Conservation (phyloP, 1,140 invertebrate genomes). For the Pollicipes pollicipes region DNA sequence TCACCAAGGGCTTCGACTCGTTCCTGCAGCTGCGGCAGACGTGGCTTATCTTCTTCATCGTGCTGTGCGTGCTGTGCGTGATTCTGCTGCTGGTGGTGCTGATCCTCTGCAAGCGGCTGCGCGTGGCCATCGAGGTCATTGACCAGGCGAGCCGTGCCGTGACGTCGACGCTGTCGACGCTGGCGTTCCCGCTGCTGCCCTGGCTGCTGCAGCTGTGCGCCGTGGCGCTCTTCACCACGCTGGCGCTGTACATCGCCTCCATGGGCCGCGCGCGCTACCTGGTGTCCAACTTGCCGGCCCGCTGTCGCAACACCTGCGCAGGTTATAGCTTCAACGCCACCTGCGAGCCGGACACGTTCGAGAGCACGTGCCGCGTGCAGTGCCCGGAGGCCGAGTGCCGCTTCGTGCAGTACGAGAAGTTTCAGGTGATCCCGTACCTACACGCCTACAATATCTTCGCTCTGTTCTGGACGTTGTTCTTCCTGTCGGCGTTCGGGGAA, state of each 20-base stretch:
- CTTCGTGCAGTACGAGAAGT: slow-evolving; percentile 1
- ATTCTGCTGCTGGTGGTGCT: slow-evolving; percentile 58
- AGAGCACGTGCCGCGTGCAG: background rate
- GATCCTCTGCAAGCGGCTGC: slow-evolving; percentile 63
- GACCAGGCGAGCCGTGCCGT: slow-evolving; percentile 71
- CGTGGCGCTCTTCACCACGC: slow-evolving; percentile 47
- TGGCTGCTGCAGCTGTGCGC: slow-evolving; percentile 60
- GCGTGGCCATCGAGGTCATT: slow-evolving; percentile 76
- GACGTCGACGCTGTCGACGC: slow-evolving; percentile 55
- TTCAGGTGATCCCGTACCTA: slow-evolving; percentile 17
- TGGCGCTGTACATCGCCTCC: slow-evolving; percentile 49
- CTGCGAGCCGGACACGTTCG: background rate
- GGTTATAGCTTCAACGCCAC: background rate
- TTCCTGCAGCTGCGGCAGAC: slow-evolving; percentile 38
- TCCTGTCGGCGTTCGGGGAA: slow-evolving; percentile 71
- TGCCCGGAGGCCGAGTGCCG: slow-evolving; percentile 3
- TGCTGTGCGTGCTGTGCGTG: slow-evolving; percentile 39
- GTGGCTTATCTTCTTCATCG: slow-evolving; percentile 55
- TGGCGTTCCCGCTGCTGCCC: slow-evolving; percentile 80
- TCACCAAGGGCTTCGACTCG: slow-evolving; percentile 30
- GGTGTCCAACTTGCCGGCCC: slow-evolving; percentile 22
- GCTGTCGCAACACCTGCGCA: background rate
- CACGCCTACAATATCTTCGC: slow-evolving; percentile 65
- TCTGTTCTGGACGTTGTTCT: slow-evolving; percentile 77
- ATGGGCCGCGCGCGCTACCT: slow-evolving; percentile 41